Evolutionary conservation across 2,797 vertebrate species (phyloP).

Genomic region (Gymnothorax javanicus): DNA sequence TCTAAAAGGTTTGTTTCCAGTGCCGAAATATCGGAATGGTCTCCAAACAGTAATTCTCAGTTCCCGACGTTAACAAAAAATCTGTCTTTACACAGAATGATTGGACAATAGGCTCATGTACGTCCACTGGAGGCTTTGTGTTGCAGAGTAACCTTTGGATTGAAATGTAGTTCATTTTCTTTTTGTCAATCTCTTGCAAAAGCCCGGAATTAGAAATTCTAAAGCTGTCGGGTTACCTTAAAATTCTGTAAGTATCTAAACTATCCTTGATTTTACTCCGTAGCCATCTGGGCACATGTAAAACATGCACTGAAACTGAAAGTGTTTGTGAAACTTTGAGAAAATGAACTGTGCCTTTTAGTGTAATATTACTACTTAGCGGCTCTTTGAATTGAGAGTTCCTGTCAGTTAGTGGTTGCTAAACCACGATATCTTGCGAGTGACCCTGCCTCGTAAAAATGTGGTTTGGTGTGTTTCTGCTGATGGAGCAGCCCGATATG

Average conservation of each 20-base stretch:
- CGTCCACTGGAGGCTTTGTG: background rate
- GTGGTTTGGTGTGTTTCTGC: background rate
- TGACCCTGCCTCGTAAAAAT: background rate
- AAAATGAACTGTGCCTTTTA: background rate
- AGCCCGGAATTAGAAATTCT: background rate
- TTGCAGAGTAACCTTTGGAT: background rate
- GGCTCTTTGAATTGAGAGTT: background rate
- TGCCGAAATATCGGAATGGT: background rate
- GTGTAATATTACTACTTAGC: background rate
- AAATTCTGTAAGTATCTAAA: background rate
- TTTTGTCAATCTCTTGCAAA: background rate
- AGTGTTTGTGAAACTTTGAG: background rate
- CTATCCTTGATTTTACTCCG: background rate
- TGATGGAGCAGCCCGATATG: background rate
- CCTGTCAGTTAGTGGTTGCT: background rate
- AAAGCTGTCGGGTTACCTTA: background rate
- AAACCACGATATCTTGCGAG: background rate
- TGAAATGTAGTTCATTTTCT: background rate
- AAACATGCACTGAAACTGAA: background rate
- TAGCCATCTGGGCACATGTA: background rate
- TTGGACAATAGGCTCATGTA: background rate
- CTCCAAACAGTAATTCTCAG: background rate
- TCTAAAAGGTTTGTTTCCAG: background rate
- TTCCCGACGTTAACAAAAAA: background rate
- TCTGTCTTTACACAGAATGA: background rate